Percentiles rank a stretch among this genome's conserved stretches.
Evolutionary conservation across 2,888 invertebrate species (phyloP).

Genomic region (Caenorhabditis panamensis): DNA sequence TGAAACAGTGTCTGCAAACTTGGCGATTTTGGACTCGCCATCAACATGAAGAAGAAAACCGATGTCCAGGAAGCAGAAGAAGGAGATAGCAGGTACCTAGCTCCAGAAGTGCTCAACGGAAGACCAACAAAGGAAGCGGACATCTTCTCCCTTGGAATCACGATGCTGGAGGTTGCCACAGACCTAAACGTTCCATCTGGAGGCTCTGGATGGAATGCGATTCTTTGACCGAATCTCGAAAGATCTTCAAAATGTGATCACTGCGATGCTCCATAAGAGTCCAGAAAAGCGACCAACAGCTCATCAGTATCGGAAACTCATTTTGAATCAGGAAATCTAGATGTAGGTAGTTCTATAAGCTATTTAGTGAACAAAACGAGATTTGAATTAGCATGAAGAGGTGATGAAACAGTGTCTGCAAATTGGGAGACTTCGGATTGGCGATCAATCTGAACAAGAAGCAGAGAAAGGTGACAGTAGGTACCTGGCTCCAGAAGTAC

Average conservation of each 20-base stretch:
- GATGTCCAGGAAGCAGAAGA: conserved; percentile 82
- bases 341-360: no score
- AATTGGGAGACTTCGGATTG: conserved; percentile 84
- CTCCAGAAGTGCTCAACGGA: conserved; percentile 86
- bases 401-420: no score
- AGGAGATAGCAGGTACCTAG: conserved; percentile 88
- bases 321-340: no score
- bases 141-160: conserved; percentile 84
- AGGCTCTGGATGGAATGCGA: conserved; percentile 86
- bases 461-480: conserved; percentile 87
- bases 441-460: conserved; percentile 84
- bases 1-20: no score
- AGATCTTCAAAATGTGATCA: no score
- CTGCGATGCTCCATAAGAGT: no score
- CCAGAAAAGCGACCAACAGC: no score
- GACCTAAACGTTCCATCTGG: conserved; percentile 87
- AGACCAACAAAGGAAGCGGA: conserved; percentile 87
- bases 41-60: conserved; percentile 84
- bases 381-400: no score
- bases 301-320: no score
- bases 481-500: conserved; percentile 87
- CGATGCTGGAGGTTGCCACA: conserved; percentile 83
- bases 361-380: no score
- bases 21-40: no score
- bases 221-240: no score